These are phyloP conservation scores for Toxonevra muliebris DNA, from an alignment of 2,888 invertebrate genomes.

Conservation along the genomic window DNA sequence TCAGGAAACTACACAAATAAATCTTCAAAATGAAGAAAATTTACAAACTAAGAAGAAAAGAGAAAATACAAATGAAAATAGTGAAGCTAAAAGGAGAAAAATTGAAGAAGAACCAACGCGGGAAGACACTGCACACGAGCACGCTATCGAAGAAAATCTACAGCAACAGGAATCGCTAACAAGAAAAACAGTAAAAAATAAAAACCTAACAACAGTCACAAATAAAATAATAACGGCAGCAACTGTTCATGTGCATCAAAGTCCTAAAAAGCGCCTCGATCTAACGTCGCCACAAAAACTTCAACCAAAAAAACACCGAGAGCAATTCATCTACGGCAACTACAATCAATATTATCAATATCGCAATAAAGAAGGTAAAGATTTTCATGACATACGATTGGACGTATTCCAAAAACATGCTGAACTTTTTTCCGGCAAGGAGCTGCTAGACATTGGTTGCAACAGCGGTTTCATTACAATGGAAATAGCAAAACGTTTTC, in stretches of 20 bases:
- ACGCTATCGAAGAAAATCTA: neutral
- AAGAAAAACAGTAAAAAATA: neutral
- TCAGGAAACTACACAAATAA: too few species aligned
- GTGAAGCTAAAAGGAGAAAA: slow-evolving; percentile 13
- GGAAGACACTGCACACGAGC: slow-evolving; percentile 22
- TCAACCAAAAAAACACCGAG: slow-evolving; percentile 33
- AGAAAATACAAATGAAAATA: neutral
- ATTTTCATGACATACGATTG: slow-evolving; percentile 75
- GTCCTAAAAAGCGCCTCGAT: slow-evolving; percentile 44
- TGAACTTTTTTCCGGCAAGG: slow-evolving; percentile 76
- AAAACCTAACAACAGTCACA: neutral
- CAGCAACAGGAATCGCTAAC: neutral
- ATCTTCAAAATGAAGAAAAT: slow-evolving; percentile 18
- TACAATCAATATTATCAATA: slow-evolving; percentile 81
- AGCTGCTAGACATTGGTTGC: slow-evolving; percentile 87
- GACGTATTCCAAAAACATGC: slow-evolving; percentile 71
- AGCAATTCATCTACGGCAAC: slow-evolving; percentile 58
- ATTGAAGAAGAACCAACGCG: neutral
- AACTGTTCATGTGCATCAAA: slow-evolving; percentile 27
- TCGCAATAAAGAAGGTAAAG: slow-evolving; percentile 70
- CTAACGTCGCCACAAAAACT: neutral
- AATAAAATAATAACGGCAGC: neutral
- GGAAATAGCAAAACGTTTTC: slow-evolving; percentile 76
- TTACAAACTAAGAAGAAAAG: slow-evolving; percentile 1
- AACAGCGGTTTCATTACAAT: slow-evolving; percentile 86